phyloP scores from a whole-genome alignment of 2,888 invertebrate genomes.

The Tenthredo scrophulariae region DNA sequence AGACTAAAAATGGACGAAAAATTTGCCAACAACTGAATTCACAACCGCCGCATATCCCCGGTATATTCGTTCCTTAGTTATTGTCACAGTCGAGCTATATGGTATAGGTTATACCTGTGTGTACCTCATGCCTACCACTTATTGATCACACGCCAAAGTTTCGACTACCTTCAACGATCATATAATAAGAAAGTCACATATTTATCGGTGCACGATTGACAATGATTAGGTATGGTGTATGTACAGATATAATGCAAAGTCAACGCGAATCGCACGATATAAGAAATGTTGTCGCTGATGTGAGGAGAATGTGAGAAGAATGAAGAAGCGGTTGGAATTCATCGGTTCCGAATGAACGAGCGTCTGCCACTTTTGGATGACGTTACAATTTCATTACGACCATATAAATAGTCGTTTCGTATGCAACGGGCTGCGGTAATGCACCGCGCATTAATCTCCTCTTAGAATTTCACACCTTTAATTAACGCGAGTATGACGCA shows the following conservation, averaged over 20 bases:
- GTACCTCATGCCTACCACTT: neutral
- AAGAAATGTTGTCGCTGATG: neutral
- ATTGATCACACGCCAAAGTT: no score
- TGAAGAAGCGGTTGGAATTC: neutral
- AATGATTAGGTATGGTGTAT: no score
- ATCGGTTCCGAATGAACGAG: neutral
- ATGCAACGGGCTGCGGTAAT: conserved; percentile 15
- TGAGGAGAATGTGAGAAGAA: neutral
- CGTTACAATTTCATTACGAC: conserved; percentile 6
- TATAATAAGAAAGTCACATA: neutral
- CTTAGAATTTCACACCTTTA: conserved; percentile 34
- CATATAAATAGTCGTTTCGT: neutral
- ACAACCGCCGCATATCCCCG: neutral
- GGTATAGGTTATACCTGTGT: neutral
- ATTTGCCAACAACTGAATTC: neutral
- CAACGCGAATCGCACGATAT: neutral
- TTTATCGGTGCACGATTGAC: neutral
- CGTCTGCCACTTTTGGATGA: conserved; percentile 2
- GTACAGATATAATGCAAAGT: neutral
- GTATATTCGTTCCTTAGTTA: neutral
- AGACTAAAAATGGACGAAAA: neutral
- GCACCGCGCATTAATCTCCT: conserved; percentile 34
- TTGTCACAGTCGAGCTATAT: neutral
- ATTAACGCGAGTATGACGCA: conserved; percentile 36
- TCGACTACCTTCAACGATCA: no score